phyloP scores from a whole-genome alignment of 2,797 vertebrate genomes.

The Cossypha heuglini region DNA sequence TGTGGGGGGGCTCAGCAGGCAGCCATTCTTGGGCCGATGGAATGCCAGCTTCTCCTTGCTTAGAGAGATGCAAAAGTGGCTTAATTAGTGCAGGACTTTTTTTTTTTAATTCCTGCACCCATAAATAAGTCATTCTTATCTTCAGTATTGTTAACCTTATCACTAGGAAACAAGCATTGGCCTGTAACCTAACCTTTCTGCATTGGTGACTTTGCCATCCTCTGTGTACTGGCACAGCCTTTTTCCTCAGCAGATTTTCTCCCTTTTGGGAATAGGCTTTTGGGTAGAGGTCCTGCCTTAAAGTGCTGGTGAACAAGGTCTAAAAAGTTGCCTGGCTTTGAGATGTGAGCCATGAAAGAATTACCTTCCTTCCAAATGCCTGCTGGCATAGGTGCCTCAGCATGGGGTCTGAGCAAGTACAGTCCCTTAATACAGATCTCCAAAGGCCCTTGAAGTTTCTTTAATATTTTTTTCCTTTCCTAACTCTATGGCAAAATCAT shows the following conservation, averaged over 20 bases:
- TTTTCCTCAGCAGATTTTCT: neutral
- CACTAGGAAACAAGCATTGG: neutral
- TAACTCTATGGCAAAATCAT: neutral
- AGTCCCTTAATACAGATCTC: neutral
- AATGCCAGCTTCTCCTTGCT: neutral
- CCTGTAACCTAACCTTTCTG: neutral
- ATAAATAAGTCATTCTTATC: neutral
- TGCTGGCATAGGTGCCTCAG: neutral
- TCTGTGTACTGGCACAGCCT: neutral
- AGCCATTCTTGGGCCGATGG: fast-evolving
- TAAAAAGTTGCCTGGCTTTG: neutral
- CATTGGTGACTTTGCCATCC: neutral
- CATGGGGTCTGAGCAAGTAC: neutral
- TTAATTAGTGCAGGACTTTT: neutral
- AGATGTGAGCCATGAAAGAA: neutral
- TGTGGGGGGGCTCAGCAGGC: neutral
- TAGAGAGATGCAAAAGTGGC: neutral
- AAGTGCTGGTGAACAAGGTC: neutral
- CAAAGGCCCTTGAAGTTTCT: neutral
- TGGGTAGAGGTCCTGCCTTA: neutral
- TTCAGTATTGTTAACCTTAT: slow-evolving; percentile 1
- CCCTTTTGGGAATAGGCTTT: neutral
- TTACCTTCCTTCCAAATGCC: neutral
- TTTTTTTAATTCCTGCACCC: neutral
- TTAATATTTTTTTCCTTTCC: neutral